Evolutionary conservation across 2,113 vertebrate genomes (phyloP).

Genomic region (Pseudolaguvia tuberculata): DNA sequence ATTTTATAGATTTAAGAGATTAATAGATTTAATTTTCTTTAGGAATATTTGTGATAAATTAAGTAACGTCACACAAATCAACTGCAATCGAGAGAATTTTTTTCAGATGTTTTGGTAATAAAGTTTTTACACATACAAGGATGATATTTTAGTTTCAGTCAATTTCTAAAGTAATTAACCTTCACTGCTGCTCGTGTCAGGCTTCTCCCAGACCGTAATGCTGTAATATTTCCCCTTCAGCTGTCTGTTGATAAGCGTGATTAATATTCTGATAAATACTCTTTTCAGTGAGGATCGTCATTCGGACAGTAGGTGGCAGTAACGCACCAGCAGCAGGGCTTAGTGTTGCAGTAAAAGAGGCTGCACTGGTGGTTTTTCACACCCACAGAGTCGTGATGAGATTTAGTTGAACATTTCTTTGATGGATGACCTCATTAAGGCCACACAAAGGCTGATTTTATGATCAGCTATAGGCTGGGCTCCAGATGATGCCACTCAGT

Average conservation of each 20-base stretch:
- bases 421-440: slow-evolving; percentile 49
- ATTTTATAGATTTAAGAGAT: too few species aligned
- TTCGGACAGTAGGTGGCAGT: slow-evolving; percentile 54
- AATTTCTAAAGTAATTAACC: not conserved
- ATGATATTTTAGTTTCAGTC: not conserved
- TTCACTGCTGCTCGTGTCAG: not conserved
- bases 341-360: not conserved
- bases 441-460: slow-evolving; percentile 40
- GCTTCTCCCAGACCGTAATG: not conserved
- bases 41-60: not conserved
- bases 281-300: not conserved
- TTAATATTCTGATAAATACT: not conserved
- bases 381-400: slow-evolving; percentile 32
- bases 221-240: not conserved
- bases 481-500: slow-evolving; percentile 17
- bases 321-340: not conserved
- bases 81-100: not conserved
- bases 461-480: slow-evolving; percentile 25
- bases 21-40: too few species aligned
- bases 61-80: not conserved
- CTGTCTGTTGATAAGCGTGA: not conserved
- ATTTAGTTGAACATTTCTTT: slow-evolving; percentile 40
- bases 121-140: not conserved
- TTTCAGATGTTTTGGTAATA: not conserved
- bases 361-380: slow-evolving; percentile 5